Conservation (phyloP, 2,888 invertebrate species). For the Ischnura elegans region DNA sequence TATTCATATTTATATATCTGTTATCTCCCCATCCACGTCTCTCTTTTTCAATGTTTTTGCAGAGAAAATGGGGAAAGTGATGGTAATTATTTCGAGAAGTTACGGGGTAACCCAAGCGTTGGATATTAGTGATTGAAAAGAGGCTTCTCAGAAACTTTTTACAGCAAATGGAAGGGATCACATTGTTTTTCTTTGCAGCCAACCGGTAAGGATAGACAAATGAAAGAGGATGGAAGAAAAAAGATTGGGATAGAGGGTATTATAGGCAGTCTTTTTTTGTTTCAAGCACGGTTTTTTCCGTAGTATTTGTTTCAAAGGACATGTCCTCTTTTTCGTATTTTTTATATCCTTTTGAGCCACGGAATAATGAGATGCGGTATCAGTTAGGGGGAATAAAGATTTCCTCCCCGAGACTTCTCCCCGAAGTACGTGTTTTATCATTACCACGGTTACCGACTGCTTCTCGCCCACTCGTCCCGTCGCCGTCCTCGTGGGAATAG, state of each 20-base stretch:
- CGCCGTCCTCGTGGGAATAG: neutral
- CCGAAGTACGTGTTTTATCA: slow-evolving; percentile 24
- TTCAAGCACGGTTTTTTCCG: neutral
- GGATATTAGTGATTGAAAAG: neutral
- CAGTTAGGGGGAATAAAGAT: slow-evolving; percentile 8
- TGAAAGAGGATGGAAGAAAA: neutral
- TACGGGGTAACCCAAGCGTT: neutral
- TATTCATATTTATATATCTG: neutral
- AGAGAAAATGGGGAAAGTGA: neutral
- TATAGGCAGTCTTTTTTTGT: neutral
- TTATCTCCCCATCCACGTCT: neutral
- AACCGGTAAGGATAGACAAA: neutral
- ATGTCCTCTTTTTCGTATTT: neutral
- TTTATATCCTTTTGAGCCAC: neutral
- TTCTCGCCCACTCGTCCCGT: neutral
- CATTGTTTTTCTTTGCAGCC: neutral
- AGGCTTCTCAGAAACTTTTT: neutral
- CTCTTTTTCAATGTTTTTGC: neutral
- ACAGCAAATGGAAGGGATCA: neutral
- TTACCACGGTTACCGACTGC: neutral
- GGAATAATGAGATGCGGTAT: neutral
- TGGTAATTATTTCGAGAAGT: neutral
- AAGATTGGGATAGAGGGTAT: neutral
- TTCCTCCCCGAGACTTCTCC: neutral
- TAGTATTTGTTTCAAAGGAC: neutral